Evolutionary conservation across 2,113 vertebrate species (phyloP), one percentile per base, ranked within the genome.

Genomic region (Tychaedon coryphoeus): DNA sequence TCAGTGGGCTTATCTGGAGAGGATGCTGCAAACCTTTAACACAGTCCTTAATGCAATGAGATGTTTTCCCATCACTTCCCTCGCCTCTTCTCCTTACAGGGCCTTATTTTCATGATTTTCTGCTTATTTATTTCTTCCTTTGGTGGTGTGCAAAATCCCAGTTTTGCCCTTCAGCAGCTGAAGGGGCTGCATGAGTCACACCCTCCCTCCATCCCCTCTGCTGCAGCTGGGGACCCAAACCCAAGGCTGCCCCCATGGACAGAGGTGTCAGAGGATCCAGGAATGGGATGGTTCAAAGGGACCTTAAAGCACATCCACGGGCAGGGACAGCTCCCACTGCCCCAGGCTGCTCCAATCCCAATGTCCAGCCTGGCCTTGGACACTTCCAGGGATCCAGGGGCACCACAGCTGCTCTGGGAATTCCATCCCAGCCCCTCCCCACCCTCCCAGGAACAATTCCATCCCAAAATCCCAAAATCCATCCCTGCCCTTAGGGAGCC

Each of bases 141-240:
- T 31, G 0, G 0, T 5, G 29, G 14, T 61, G 33, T 2, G 2
- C 12, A 24, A 47, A 29, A 38, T 51, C 50, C 22, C 19, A 40
- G 23, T 20, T 48, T 51, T 31, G 31, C 4, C 8, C 29, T 40
- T 34, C 8, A 42, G 57, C 62, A 65, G 80, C 65, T 13, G 19
- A 11, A 6, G 10, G 25, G 23, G 19, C 51, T 29, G 31, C 33
- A 3, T 0, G 4, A n/a, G 42, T 31, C 13, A 6, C 15, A 2
- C 2, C 6, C 33, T 75, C 19, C 33, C 19, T 48, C 8, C 2
- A 1, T 4, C 5, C 43, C 67, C 47, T 60, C 45, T 56, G 64
- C 62, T 75, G 57, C 67, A 36, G 36, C 57, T 31, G 51, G 33
- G 53, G 12, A 57, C 45, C n/a, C 50, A 40, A 19, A 17, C 36